Evolutionary conservation across 2,113 vertebrate genomes (phyloP).

Genomic region (Proterorhinus semilunaris): DNA sequence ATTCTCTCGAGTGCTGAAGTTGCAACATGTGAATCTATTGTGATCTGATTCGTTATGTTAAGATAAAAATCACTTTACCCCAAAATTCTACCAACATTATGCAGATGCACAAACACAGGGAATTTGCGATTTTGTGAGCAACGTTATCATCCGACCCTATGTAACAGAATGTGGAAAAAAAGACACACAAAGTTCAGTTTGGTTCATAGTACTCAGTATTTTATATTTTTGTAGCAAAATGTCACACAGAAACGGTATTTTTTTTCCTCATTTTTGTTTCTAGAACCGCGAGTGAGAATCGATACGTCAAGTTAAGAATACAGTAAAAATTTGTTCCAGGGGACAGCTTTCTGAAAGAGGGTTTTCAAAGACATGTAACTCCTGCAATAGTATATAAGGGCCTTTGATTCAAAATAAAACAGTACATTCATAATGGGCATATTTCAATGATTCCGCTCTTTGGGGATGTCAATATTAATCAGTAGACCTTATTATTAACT

Average conservation of each 20-base stretch:
- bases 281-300: constrained; percentile 71
- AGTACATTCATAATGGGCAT: no score
- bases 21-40: no score
- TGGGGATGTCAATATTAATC: no score
- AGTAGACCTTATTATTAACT: no score
- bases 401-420: no score
- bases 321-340: constrained; percentile 56
- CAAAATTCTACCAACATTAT: no score
- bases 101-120: no score
- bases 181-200: constrained; percentile 58
- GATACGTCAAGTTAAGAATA: constrained; percentile 71
- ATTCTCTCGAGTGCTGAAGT: no score
- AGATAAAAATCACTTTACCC: no score
- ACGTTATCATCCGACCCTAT: constrained; percentile 7
- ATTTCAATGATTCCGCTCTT: no score
- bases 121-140: neutral
- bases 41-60: no score
- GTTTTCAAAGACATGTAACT: neutral
- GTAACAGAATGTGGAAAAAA: constrained; percentile 21
- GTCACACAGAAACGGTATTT: constrained; percentile 73
- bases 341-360: constrained; percentile 51
- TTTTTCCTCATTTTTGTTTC: constrained; percentile 50
- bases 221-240: constrained; percentile 81
- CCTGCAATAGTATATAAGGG: neutral
- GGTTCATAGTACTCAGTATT: constrained; percentile 72